Evolutionary conservation across 2,888 invertebrate genomes (phyloP).

Genomic region (Tillus elongatus): DNA sequence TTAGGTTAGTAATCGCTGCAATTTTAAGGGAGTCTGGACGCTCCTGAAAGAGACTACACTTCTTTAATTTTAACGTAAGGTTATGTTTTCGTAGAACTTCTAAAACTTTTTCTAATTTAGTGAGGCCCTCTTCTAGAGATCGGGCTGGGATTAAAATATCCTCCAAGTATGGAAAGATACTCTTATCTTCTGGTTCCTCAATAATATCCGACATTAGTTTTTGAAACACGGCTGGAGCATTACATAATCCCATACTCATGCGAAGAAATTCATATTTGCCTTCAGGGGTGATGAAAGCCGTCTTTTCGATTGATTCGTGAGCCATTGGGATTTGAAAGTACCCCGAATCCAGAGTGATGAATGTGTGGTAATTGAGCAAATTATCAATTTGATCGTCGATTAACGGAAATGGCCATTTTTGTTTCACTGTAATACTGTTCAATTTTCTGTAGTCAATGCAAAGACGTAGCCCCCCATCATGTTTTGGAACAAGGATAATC

Average conservation of each 20-base stretch:
- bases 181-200: neutral
- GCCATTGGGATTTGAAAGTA: conserved; percentile 14
- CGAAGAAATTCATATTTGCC: conserved; percentile 1
- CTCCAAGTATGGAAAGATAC: neutral
- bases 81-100: too few relatives aligned
- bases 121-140: neutral
- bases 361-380: neutral
- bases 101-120: too few relatives aligned
- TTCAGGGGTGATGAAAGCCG: conserved; percentile 1
- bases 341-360: conserved; percentile 11
- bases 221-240: conserved; percentile 10
- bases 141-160: conserved; percentile 3
- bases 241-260: conserved; percentile 1
- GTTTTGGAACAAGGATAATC: neutral
- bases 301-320: neutral
- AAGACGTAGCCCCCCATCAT: neutral
- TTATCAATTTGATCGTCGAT: conserved; percentile 5
- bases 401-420: neutral
- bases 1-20: too few relatives aligned
- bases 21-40: too few relatives aligned
- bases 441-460: conserved; percentile 4
- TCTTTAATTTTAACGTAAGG: too few relatives aligned
- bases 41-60: too few relatives aligned
- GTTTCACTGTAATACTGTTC: conserved; percentile 6
- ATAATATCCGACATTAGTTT: conserved; percentile 5